Evolutionary conservation across 2,797 vertebrate species (phyloP), one percentile per base, ranked within the genome.

Genomic region (Coracias cyanogaster): DNA sequence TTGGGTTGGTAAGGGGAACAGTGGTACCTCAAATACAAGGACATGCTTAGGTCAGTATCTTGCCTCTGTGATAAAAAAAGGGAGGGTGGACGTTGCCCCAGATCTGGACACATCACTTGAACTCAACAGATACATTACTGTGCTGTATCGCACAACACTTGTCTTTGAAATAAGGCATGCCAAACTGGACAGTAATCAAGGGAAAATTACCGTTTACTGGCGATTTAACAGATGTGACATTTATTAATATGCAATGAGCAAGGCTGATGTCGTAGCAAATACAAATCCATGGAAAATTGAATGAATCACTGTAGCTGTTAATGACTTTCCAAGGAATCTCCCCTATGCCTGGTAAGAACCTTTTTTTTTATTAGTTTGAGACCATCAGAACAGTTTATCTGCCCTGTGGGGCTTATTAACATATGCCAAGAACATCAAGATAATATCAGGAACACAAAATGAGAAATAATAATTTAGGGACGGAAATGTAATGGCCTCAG

Each of bases 321-420:
- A 93, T 82, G 60, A 31, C 35, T 88, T 97, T 92, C 94, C 2
- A 18, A 94, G 70, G 93, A 94, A 80, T 93, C 73, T 94, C 80
- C 73, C 90, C 33, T 84, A 35, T 2, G 48, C 39, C 65, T 60
- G 9, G 21, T 91, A 90, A 86, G 89, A 94, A 62, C 46, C 10
- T 4, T 76, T 76, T 64, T 64, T 73, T 91, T 94, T 89, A 94
- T 94, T 93, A 86, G 66, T 93, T 80, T 90, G 93, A 92, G 90
- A 92, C 69, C 77, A 46, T 73, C 60, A 86, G 87, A 77, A 69
- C 57, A 62, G 91, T 96, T 94, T 94, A 90, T 87, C 73, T 95
- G 55, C 66, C 80, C 77, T 83, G 24, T 45, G 77, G 78, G 86
- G 18, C n/a, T 84, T 82, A 60, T 80, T 96, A 94, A 77, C 83